Evolutionary conservation across 1,140 invertebrate genomes (phyloP).

Genomic region (Bactericera cockerelli): DNA sequence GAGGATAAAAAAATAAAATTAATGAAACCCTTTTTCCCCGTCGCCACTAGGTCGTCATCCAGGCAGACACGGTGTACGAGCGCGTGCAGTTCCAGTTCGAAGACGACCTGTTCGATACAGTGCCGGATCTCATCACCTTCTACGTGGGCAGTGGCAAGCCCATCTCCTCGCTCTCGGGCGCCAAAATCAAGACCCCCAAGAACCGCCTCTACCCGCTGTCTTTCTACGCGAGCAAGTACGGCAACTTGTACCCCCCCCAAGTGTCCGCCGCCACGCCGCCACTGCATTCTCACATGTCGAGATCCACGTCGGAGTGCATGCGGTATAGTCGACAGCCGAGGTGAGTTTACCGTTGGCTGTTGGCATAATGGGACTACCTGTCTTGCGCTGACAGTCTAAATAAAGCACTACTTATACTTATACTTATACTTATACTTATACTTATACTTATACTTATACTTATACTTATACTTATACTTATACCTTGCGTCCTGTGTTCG

Average conservation of each 20-base stretch:
- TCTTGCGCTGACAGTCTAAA: no score
- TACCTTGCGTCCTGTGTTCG: no score
- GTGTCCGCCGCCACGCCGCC: conserved; percentile 25
- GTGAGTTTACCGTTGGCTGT: no score
- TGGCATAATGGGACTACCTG: no score
- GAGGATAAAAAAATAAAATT: no score
- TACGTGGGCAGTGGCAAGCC: conserved; percentile 80
- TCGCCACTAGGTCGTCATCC: conserved; percentile 55
- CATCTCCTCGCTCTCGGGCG: conserved; percentile 73
- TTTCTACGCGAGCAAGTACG: conserved; percentile 43
- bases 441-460: no score
- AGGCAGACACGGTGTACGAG: conserved; percentile 80
- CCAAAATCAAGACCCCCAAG: conserved; percentile 60
- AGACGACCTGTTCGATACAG: conserved; percentile 63
- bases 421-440: no score
- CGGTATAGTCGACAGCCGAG: not conserved
- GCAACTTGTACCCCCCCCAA: not conserved
- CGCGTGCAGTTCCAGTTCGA: conserved; percentile 85
- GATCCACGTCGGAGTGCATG: not conserved
- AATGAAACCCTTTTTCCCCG: no score
- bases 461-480: no score
- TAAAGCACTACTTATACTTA: no score
- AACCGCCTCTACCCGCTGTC: conserved; percentile 52
- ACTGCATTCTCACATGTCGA: conserved; percentile 23
- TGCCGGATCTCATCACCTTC: conserved; percentile 83